These are phyloP conservation scores for Aelia acuminata DNA, from an alignment of 2,888 invertebrate species.

Conservation along the genomic window DNA sequence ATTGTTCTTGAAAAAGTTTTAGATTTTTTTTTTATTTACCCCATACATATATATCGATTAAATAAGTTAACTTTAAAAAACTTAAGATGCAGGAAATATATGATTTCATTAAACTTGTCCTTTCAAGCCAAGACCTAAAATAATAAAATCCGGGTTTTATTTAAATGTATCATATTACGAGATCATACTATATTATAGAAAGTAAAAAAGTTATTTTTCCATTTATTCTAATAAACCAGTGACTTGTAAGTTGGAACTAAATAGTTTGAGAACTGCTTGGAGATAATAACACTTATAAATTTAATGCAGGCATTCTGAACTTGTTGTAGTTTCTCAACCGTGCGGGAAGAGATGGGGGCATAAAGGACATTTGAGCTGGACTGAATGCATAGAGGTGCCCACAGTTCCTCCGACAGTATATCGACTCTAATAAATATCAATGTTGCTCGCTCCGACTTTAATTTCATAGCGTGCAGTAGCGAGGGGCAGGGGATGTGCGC, in stretches of 20 bases:
- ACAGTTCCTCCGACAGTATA: not conserved
- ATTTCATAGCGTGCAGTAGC: conserved; percentile 1
- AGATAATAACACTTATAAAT: not conserved
- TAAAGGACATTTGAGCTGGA: not conserved
- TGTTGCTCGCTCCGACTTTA: not conserved
- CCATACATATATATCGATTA: no score
- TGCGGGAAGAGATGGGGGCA: conserved; percentile 1
- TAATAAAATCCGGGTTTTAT: no score
- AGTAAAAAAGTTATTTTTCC: no score
- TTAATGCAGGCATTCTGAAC: not conserved
- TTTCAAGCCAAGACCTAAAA: no score
- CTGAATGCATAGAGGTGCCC: conserved; percentile 32
- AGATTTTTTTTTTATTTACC: no score
- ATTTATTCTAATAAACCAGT: no score
- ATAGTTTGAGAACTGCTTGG: not conserved
- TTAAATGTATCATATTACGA: no score
- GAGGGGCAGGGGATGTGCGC: not conserved
- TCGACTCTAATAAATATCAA: conserved; percentile 15
- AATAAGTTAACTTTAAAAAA: no score
- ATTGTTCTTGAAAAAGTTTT: no score
- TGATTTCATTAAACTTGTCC: no score
- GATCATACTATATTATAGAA: no score
- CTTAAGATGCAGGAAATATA: no score
- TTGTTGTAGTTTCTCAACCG: not conserved
- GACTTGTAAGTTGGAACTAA: not conserved